Conservation (phyloP, 92 coral and sea anemone genomes). For the Phenganax subtilis region DNA sequence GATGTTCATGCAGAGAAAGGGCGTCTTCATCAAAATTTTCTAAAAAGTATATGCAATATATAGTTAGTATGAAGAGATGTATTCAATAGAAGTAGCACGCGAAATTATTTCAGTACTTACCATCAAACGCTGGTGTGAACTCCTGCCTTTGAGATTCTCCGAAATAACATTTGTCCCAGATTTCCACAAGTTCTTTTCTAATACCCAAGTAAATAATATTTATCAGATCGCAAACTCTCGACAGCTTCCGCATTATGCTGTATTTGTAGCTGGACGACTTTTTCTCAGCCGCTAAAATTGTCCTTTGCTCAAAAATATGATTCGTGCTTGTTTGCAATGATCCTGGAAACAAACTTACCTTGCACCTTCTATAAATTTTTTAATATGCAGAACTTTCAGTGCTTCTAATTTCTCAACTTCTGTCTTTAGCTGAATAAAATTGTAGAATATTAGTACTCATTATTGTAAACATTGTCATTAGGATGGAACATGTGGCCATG, state of each 20-base stretch:
- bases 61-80: background rate
- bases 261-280: no score
- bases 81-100: no score
- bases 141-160: slow-evolving; percentile 73
- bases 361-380: slow-evolving; percentile 84
- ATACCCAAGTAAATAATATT: background rate
- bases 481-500: no score
- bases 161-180: slow-evolving; percentile 96
- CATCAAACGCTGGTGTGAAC: slow-evolving; percentile 78
- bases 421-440: slow-evolving; percentile 52
- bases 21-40: slow-evolving; percentile 82
- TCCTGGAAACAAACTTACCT: slow-evolving; percentile 46
- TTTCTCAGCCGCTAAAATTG: no score
- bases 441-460: background rate
- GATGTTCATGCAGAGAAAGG: slow-evolving; percentile 78
- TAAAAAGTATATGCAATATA: slow-evolving; percentile 24
- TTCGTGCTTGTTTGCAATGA: no score
- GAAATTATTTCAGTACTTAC: slow-evolving; percentile 48
- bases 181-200: slow-evolving; percentile 66
- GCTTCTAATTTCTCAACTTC: slow-evolving; percentile 76
- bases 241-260: background rate
- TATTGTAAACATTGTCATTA: no score
- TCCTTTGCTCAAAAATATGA: no score
- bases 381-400: slow-evolving; percentile 78
- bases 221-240: background rate